phyloP scores from a whole-genome alignment of 1,140 invertebrate genomes.

The Drosophila ananassae region DNA sequence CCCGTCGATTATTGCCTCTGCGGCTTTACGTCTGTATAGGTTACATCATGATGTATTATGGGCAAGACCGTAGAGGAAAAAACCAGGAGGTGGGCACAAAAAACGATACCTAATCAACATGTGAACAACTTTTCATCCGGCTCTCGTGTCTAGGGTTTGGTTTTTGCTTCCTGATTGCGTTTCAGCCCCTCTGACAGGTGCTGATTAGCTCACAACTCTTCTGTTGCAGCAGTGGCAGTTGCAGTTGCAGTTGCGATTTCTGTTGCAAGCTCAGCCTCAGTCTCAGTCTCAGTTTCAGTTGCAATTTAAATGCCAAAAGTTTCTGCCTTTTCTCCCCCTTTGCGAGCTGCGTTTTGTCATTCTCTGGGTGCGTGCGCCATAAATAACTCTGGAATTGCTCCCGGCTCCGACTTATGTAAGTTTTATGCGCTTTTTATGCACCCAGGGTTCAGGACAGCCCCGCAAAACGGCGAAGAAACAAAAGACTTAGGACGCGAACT shows the following conservation, averaged over 20 bases:
- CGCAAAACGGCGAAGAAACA: slow-evolving; percentile 32
- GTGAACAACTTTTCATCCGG: slow-evolving; percentile 14
- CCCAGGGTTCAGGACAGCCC: background rate
- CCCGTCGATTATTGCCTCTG: slow-evolving; percentile 40
- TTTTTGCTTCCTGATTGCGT: slow-evolving; percentile 69
- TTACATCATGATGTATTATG: slow-evolving; percentile 58
- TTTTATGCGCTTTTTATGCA: slow-evolving; percentile 1
- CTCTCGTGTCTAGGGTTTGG: slow-evolving; percentile 23
- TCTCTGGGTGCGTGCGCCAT: slow-evolving; percentile 52
- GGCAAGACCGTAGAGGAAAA: slow-evolving; percentile 43
- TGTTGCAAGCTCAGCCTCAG: slow-evolving; percentile 11
- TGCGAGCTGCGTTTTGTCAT: slow-evolving; percentile 39
- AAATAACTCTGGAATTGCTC: slow-evolving; percentile 52
- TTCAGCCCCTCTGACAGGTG: slow-evolving; percentile 66
- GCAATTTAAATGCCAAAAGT: slow-evolving; percentile 45
- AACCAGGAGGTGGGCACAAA: background rate
- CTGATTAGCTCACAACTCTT: slow-evolving; percentile 60
- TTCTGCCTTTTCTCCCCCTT: slow-evolving; percentile 5
- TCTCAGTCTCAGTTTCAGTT: slow-evolving; percentile 3
- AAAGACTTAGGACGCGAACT: slow-evolving; percentile 72
- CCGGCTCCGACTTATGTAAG: slow-evolving; percentile 27
- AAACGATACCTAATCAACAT: slow-evolving; percentile 65
- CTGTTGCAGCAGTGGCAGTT: slow-evolving; percentile 1
- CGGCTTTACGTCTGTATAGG: slow-evolving; percentile 24
- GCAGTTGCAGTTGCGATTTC: slow-evolving; percentile 31